phyloP scores from a whole-genome alignment of 1,140 invertebrate species.

The Anadara kagoshimensis region DNA sequence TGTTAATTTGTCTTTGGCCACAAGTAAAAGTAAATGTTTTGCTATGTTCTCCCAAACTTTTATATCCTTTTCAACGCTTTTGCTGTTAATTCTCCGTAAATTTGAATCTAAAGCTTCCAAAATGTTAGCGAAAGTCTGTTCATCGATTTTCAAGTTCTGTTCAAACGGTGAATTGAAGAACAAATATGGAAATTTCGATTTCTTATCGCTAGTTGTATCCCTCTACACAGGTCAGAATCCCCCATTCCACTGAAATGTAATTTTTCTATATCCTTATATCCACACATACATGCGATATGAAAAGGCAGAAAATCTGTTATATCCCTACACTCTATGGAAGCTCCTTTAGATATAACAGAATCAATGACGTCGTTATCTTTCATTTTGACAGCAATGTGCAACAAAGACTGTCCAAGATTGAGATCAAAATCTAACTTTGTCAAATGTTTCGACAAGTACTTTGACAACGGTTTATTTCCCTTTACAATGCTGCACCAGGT shows the following conservation, averaged over 20 bases:
- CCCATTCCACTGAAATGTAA: constrained; percentile 34
- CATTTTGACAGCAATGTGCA: constrained; percentile 42
- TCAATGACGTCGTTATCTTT: constrained; percentile 30
- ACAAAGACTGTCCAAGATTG: constrained; percentile 26
- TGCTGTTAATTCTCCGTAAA: constrained; percentile 2
- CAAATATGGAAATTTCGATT: constrained; percentile 13
- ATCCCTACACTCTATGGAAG: constrained; percentile 24
- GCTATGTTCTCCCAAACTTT: constrained; percentile 23
- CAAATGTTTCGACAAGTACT: constrained; percentile 16
- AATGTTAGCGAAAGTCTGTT: constrained; percentile 29
- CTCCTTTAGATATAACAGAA: constrained; percentile 27
- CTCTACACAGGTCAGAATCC: constrained; percentile 38
- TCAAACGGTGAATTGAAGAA: constrained; percentile 5
- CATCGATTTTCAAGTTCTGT: constrained; percentile 5
- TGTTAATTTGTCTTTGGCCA: constrained; percentile 10
- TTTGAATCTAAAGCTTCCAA: constrained; percentile 6
- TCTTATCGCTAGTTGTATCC: constrained; percentile 30
- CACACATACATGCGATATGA: constrained; percentile 46
- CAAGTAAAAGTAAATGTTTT: constrained; percentile 17
- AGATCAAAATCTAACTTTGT: background rate
- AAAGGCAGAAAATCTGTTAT: constrained; percentile 46
- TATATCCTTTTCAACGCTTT: background rate
- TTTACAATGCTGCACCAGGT: constrained; percentile 1
- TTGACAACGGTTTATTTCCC: constrained; percentile 10
- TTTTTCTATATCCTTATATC: constrained; percentile 23